Evolutionary conservation across 2,797 vertebrate species (phyloP).

Genomic region (Ctenochaetus hawaiiensis): DNA sequence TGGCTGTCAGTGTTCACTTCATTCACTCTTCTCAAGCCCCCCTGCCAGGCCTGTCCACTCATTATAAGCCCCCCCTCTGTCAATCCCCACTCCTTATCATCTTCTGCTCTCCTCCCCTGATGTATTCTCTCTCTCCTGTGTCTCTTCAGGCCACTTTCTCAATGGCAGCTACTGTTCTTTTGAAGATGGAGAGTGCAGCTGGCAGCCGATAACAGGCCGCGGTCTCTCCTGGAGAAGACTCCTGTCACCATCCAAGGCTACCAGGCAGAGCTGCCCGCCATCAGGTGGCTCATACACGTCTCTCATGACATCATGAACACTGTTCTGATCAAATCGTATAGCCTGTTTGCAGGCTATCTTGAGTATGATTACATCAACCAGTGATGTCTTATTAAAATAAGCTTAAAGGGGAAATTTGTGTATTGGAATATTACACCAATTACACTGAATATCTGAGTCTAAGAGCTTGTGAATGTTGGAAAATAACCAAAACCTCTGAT

Average conservation of each 20-base stretch:
- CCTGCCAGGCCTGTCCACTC: conserved; percentile 41
- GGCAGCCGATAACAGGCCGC: conserved; percentile 82
- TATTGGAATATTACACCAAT: neutral
- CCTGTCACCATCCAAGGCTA: conserved; percentile 77
- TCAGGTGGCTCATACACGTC: conserved; percentile 65
- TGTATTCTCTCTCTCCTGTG: conserved; percentile 53
- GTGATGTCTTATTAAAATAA: conserved; percentile 23
- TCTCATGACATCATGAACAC: neutral
- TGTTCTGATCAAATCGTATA: conserved; percentile 11
- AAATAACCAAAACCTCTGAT: conserved; percentile 35
- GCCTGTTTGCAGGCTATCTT: conserved; percentile 12
- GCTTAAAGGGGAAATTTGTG: conserved; percentile 20
- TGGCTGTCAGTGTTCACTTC: conserved; percentile 50
- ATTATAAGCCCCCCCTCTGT: conserved; percentile 20
- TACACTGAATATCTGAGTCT: conserved; percentile 41
- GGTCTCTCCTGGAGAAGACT: conserved; percentile 87
- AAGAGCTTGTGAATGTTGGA: conserved; percentile 24
- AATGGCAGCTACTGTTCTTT: conserved; percentile 95
- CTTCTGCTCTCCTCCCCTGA: conserved; percentile 29
- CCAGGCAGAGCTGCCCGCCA: conserved; percentile 75
- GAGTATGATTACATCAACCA: neutral
- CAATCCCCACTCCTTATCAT: too few species aligned
- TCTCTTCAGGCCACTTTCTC: conserved; percentile 89
- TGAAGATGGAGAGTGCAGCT: conserved; percentile 92
- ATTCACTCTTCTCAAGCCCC: conserved; percentile 37